phyloP scores from a whole-genome alignment of 2,113 vertebrate genomes.

The Eclectus roratus region DNA sequence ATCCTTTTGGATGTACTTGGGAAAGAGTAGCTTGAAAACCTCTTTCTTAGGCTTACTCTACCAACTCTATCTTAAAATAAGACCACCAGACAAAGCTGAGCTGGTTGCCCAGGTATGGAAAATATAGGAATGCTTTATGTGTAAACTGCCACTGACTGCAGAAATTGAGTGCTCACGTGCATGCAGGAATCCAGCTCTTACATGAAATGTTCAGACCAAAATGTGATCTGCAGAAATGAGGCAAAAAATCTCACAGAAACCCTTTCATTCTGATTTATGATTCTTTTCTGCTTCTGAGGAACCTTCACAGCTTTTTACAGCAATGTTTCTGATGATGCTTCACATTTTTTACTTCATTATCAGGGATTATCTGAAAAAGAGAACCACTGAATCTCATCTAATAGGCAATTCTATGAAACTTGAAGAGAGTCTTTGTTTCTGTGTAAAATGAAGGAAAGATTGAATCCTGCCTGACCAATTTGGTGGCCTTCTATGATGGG shows the following conservation, averaged over 20 bases:
- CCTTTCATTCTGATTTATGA: not conserved
- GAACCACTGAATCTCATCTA: not conserved
- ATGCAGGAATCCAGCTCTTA: not conserved
- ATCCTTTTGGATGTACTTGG: not conserved
- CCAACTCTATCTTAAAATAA: not conserved
- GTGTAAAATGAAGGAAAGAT: not conserved
- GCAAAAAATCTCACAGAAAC: not conserved
- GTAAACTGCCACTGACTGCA: not conserved
- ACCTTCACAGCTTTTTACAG: rapidly evolving
- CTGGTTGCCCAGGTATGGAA: not conserved
- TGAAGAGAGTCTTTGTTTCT: not conserved
- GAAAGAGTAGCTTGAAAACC: not conserved
- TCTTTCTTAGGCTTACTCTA: not conserved
- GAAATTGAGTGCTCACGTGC: not conserved
- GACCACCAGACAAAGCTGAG: not conserved
- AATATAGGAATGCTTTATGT: not conserved
- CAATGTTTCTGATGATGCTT: not conserved
- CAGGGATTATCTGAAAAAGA: not conserved
- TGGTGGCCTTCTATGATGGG: too few relatives aligned
- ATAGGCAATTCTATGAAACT: not conserved
- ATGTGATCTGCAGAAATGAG: not conserved
- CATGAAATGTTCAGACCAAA: not conserved
- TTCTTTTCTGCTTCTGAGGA: not conserved
- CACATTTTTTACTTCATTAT: not conserved
- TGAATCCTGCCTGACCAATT: not conserved